phyloP scores from a whole-genome alignment of 2,797 vertebrate species.

The Mus spretus region DNA sequence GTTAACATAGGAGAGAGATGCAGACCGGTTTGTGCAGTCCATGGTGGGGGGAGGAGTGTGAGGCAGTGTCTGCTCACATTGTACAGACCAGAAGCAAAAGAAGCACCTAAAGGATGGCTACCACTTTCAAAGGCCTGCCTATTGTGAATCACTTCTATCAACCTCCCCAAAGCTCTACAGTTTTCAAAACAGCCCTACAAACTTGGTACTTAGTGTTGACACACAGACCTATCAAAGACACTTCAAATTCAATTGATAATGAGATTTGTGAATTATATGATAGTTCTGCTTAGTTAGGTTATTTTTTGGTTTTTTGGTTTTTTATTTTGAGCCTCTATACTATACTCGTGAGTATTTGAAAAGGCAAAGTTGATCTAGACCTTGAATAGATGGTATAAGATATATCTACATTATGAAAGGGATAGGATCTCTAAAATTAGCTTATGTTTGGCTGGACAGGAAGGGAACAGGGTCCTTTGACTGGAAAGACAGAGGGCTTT shows the following conservation, averaged over 20 bases:
- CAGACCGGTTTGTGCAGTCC: background rate
- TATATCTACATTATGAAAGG: background rate
- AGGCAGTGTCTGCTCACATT: background rate
- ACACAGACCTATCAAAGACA: background rate
- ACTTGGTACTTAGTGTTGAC: background rate
- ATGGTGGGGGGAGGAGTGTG: background rate
- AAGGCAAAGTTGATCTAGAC: background rate
- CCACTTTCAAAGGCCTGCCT: background rate
- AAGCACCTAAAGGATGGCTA: background rate
- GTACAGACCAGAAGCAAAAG: background rate
- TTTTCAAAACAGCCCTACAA: background rate
- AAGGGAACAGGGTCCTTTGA: background rate
- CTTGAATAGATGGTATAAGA: background rate
- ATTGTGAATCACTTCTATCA: background rate
- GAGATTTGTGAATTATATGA: background rate
- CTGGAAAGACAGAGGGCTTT: background rate
- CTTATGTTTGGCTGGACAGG: background rate
- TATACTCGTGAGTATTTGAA: conserved; percentile 1
- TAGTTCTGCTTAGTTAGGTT: background rate
- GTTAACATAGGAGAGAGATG: background rate
- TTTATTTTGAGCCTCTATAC: background rate
- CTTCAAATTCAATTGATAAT: background rate
- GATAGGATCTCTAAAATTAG: background rate
- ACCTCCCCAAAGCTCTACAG: background rate
- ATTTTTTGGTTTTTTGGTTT: too few relatives aligned